Evolutionary conservation across 2,888 invertebrate genomes (phyloP), one percentile per base, ranked within the genome.

Genomic region (Cephus pygmeus): DNA sequence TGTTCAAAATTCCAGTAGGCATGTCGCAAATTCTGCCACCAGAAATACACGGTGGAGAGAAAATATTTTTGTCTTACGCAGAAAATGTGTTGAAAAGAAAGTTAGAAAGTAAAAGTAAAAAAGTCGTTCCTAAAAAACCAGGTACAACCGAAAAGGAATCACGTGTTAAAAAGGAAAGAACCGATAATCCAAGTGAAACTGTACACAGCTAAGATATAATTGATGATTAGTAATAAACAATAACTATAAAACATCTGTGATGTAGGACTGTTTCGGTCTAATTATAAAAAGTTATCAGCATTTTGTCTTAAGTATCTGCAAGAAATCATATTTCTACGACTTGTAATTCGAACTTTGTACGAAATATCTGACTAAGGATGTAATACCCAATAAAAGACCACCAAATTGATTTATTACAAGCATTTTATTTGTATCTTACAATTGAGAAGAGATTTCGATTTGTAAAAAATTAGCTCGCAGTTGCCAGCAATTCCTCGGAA

Each of bases 1-100:
- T 91, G 69, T 90, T 91, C 76, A 87, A 87, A 75, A 87, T 88
- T 81, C 90, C 91, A 1, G 83, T 89, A 80, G 86, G 86, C 69
- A 85, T 91, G 80, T 87, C 89, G 9, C 85, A 79, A 75, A 33
- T 76, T 35, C 33, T 69, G 11, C 79, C 79, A 23, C 79, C 79
- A 23, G 35, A 56, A 69, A 34, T 74, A 35, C 74, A 74, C 12
- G 74, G 34, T 1, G 36, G 34, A n/a, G 71, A 71, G 33, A 34
- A 34, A 15, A 71, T 71, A 33, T 71, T 71, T 34, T 30, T 71
- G 23, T 34, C 31, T 12, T 34, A 71, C 23, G 71, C 33, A 71
- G 71, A 71, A 1, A 71, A 71, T 11, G 23, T 34, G 31, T 12
- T 56, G 56, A 56, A 56, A 56, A 56, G 56, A 23, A 56, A 56